These are phyloP conservation scores for Drosophila planitibia DNA, from an alignment of 2,888 invertebrate species.

Conservation along the genomic window DNA sequence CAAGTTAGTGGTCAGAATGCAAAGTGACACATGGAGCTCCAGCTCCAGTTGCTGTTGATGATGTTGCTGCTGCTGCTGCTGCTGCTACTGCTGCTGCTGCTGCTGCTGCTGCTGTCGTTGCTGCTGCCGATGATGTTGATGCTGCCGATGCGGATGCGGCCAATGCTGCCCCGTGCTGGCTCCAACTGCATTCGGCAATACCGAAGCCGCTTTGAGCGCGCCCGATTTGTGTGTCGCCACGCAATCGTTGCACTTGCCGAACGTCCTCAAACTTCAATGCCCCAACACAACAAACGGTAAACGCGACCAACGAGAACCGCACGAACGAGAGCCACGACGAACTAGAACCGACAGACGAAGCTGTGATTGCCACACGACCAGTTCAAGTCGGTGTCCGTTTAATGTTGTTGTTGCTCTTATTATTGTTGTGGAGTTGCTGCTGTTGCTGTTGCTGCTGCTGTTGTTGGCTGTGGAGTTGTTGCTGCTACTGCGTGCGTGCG, in stretches of 20 bases:
- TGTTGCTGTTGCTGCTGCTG: slow-evolving; percentile 20
- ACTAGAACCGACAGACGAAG: slow-evolving; percentile 41
- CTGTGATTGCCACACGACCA: slow-evolving; percentile 38
- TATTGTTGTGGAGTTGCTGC: slow-evolving; percentile 12
- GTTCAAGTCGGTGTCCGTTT: slow-evolving; percentile 34
- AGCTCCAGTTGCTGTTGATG: slow-evolving; percentile 56
- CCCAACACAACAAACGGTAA: slow-evolving; percentile 5
- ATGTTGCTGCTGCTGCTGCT: slow-evolving; percentile 31
- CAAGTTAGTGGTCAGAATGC: slow-evolving; percentile 85
- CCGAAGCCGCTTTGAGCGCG: slow-evolving; percentile 60
- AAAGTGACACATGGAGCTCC: slow-evolving; percentile 80
- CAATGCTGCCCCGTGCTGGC: slow-evolving; percentile 51
- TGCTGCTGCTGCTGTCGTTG: slow-evolving; percentile 25
- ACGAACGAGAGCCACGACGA: slow-evolving; percentile 39
- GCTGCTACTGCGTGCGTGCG: slow-evolving; percentile 54
- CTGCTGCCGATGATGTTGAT: slow-evolving; percentile 26
- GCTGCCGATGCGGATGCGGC: slow-evolving; percentile 47
- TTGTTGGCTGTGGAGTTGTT: slow-evolving; percentile 19
- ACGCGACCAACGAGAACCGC: slow-evolving; percentile 47
- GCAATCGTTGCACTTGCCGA: slow-evolving; percentile 56
- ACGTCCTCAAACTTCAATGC: slow-evolving; percentile 16
- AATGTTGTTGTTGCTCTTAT: slow-evolving; percentile 24
- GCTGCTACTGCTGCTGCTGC: slow-evolving; percentile 39
- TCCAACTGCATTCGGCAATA: slow-evolving; percentile 55
- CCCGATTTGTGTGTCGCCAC: slow-evolving; percentile 38